Base-by-base conservation (phyloP, 2,888 invertebrate genomes). In the Eurytoma adleriae region DNA sequence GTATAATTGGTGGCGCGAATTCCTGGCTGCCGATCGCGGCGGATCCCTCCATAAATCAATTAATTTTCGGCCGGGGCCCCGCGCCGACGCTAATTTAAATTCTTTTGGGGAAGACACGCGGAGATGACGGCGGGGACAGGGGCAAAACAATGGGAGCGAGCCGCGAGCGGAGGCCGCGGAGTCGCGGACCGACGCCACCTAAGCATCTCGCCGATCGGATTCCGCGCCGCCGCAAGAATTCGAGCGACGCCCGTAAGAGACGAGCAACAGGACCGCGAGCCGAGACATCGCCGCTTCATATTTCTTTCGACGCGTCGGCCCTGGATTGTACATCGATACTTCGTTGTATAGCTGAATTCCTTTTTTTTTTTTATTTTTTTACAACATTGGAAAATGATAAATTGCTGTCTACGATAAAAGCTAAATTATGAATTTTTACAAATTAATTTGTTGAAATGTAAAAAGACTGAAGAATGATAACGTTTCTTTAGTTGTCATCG, bases 151-250 rank as follows among this genome's bases (percentile, higher is more conserved):
- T 79, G 74, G 52, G 72, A 30, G 64, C 16, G 68, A 40, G 70
- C 68, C 62, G 66, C 68, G 75, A 81, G 79, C 84, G 84, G 83
- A 85, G 83, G 79, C 82, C 83, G 80, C 84, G 86, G 89, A 40
- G 10, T 40, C 40, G 40, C 40, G 40, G 40, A 40, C 40, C 40
- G 40, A 89, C 90, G 89, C 90, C 89, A 89, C 89, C 89, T 88
- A 90, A 90, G 88, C 89, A 90, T 90, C 90, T 90, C 88, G 88
- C 48, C 57, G 89, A 90, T 90, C 90, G 87, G 87, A 90, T 90
- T 90, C 90, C 90, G 61, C 61, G 61, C 67, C 79, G 83, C 81
- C 64, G 62, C 48, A 52, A 66, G 73, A 78, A 73, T 81, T 78
- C 67, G 57, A 64, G 18, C 18, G 69, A 56, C 81, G 71, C 5